These are phyloP conservation scores for Psittacus erithacus DNA, from an alignment of 2,113 vertebrate genomes.

Conservation along the genomic window DNA sequence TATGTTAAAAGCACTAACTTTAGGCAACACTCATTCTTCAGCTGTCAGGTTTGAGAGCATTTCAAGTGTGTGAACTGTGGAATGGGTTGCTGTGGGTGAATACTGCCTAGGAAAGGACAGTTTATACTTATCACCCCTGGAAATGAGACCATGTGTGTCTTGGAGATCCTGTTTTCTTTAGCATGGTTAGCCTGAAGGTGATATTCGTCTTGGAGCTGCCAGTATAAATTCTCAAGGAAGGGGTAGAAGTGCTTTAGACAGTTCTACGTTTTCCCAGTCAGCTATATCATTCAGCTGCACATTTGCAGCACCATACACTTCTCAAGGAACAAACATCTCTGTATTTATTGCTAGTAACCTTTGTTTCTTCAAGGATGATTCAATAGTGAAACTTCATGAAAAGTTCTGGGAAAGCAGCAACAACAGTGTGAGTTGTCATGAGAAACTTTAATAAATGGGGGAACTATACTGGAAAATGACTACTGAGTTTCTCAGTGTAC, in stretches of 20 bases:
- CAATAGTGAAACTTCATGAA: not conserved
- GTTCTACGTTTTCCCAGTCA: not conserved
- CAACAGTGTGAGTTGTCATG: not conserved
- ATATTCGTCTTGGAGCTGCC: not conserved
- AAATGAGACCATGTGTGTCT: not conserved
- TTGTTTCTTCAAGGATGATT: not conserved
- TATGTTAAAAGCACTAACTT: not conserved
- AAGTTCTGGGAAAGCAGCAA: not conserved
- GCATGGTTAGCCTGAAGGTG: not conserved
- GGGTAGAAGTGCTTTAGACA: not conserved
- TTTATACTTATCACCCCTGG: not conserved
- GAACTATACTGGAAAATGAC: not conserved
- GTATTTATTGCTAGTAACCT: not conserved
- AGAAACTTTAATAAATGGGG: not conserved
- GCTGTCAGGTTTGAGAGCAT: not conserved
- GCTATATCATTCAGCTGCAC: not conserved
- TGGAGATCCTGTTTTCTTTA: not conserved
- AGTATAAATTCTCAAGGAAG: not conserved
- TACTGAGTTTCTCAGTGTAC: not conserved
- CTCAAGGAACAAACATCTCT: not conserved
- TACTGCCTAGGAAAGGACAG: not conserved
- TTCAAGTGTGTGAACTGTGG: not conserved
- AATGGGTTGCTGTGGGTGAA: not conserved
- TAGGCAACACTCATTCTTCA: not conserved
- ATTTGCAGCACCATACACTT: fast-evolving